Base-by-base conservation (phyloP, 2,797 vertebrate genomes). In the Knipowitschia caucasica region DNA sequence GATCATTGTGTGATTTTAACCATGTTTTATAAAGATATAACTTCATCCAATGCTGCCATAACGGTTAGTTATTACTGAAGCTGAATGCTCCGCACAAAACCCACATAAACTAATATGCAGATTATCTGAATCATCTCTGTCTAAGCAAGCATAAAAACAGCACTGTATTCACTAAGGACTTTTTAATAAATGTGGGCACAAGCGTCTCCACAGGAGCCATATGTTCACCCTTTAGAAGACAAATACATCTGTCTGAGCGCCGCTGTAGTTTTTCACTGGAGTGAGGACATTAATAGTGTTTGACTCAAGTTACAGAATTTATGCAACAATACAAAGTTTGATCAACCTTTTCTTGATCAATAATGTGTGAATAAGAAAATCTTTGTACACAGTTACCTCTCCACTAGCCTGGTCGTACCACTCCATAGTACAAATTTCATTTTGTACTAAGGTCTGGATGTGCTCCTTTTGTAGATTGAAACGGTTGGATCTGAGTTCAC, bases 211-310 rank as follows among this genome's bases (percentile, higher is more conserved):
- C 8, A 29, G 35, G 21, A 56, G 25, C 44, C 40, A 35, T 50
- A 25, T 70, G 60, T 43, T 60, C 26, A 34, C 18, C 43, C 46
- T 17, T 11, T 21, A 2, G 15, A 38, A 39, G 5, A 49, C 23
- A 29, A 51, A 40, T 31, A 57, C 58, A 38, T 59, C 54, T 63
- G 55, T 56, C 42, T 52, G 3, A 17, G 8, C 4, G 39, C 15
- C 20, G 38, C 38, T 63, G 62, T 58, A 38, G 31, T 36, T 30
- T 59, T 39, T n/a, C 17, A 33, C 23, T 33, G 33, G 35, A 47
- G 45, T 46, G 15, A 46, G 10, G 20, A 20, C 17, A 47, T 46
- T 18, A 46, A 46, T n/a, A 29, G 30, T 46, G 11, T 9, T 30
- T 11, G 15, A 30, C 27, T 46, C 8, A 45, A 15, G 43, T 30